Base-by-base conservation (phyloP, 2,797 vertebrate species). In the Dermochelys coriacea region DNA sequence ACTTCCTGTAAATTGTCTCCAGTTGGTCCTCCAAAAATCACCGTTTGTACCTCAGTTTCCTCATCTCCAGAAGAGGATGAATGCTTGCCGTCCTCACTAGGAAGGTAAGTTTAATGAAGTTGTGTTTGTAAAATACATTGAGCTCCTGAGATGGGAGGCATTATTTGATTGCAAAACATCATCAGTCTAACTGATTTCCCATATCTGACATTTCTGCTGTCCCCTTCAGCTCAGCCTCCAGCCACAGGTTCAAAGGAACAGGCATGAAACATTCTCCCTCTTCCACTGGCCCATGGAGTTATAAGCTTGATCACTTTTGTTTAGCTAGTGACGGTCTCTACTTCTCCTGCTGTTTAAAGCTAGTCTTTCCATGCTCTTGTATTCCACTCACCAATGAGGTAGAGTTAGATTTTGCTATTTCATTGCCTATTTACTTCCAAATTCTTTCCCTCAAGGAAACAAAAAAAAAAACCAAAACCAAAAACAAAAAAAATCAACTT, bases 141-240 rank as follows among this genome's bases (percentile, higher is more conserved):
- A 37, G n/a, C n/a, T 71, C 50, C 55, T 74, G 74, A 75, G 31
- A 52, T 14, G 29, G 25, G 68, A 57, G 14, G 7, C 11, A n/a
- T 15, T 52, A n/a, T n/a, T 80, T 23, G n/a, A 84, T 16, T n/a
- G 52, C 21, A 37, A 75, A 86, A 74, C 51, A 25, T 50, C 52
- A 64, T 90, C 41, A 41, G 41, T 86, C 82, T 78, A 80, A 80
- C 71, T 0, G 0, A 78, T 86, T 93, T 90, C 82, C 61, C 84
- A 23, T 89, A 89, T 80, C 61, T 93, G 90, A 86, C 90, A 80
- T 94, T 84, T 95, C 75, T 50, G 37, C 86, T 87, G 89, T 84
- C 94, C 95, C 77, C 79, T 79, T 91, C 86, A 89, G 79, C 80
- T 50, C 57, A 84, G 88, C 52, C 92, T 89, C 57, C 79, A 89